Evolutionary conservation across 1,140 invertebrate species (phyloP), one percentile per base, ranked within the genome.

Genomic region (Dendroctonus ponderosae): DNA sequence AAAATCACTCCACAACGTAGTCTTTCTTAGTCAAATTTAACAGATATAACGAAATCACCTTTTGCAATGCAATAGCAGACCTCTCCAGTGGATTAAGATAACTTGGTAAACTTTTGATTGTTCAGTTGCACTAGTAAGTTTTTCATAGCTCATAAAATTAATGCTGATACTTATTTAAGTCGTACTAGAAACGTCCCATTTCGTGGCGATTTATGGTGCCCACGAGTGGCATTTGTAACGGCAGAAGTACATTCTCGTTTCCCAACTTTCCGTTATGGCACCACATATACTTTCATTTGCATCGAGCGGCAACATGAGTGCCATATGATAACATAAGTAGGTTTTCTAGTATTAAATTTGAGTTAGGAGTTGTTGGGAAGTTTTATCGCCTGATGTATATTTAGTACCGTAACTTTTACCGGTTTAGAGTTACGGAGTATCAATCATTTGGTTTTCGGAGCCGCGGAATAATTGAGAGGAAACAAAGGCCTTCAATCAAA

Each of bases 211-310:
- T 63, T 63, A 63, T 63, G 46, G 61, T 53, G 41, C 61, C 61
- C 61, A 39, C 43, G 61, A 53, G 61, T 63, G 61, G 42, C 61
- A 54, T 63, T 63, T 54, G 54, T 63, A 63, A 63, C 8, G 15
- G 8, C 51, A 48, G 11, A 57, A 59, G 49, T 59, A 59, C 38
- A 59, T 37, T 38, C 11, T 9, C 37, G 9, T 15, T 14, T 53
- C 61, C 46, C 40, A 63, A 63, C 50, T 63, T 63, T 53, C 41
- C 46, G 61, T 46, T 63, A 63, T 54, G 46, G 46, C 41, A 53
- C 41, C 50, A 39, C 51, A 54, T 63, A 63, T 63, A 63, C 61
- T 63, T 53, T 63, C 50, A 63, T 63, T 63, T 53, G 46, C 50
- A 43, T 44, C 50, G 61, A 12, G 14, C 61, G 50, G 15, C 8